phyloP scores from a whole-genome alignment of 2,797 vertebrate genomes.

The Girardinus metallicus region DNA sequence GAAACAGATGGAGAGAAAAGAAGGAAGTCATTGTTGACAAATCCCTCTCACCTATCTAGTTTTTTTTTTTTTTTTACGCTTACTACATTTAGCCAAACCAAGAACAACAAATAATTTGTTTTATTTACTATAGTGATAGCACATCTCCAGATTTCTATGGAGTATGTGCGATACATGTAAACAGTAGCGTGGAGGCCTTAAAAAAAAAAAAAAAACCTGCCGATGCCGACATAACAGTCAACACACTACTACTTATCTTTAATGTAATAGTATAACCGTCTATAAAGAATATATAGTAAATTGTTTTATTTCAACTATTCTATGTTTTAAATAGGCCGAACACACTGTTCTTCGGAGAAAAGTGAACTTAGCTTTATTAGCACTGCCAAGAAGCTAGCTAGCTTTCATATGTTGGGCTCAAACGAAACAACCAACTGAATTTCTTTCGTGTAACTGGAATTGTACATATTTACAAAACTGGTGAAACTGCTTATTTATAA shows the following conservation, averaged over 20 bases:
- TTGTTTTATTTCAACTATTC: constrained; percentile 18
- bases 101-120: neutral
- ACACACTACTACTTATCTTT: too few species aligned
- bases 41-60: neutral
- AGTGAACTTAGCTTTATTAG: constrained; percentile 21
- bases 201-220: neutral
- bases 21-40: neutral
- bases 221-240: neutral
- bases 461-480: accelerated
- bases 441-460: neutral
- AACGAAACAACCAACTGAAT: neutral
- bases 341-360: neutral
- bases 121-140: neutral
- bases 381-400: constrained; percentile 34
- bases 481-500: neutral
- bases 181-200: neutral
- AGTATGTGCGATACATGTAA: neutral
- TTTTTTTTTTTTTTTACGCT: neutral
- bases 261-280: neutral
- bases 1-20: constrained; percentile 38
- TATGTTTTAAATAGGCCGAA: constrained; percentile 1
- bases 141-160: neutral
- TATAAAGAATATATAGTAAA: neutral
- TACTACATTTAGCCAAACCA: neutral
- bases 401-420: neutral